phyloP scores from a whole-genome alignment of 2,797 vertebrate species.

The Aratinga solstitialis region DNA sequence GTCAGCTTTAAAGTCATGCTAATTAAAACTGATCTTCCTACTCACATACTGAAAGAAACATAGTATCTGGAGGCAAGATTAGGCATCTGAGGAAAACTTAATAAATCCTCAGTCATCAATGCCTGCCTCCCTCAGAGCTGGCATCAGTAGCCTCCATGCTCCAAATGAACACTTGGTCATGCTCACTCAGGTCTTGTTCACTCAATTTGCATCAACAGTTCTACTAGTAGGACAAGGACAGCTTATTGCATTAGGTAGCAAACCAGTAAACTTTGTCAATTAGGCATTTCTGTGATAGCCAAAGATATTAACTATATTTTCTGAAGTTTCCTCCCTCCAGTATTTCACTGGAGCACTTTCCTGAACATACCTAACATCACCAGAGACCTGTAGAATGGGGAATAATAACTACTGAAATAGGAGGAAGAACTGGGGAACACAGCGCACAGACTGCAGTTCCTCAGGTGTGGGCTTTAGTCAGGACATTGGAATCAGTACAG shows the following conservation, averaged over 20 bases:
- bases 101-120: background rate
- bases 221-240: background rate
- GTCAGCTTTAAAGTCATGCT: background rate
- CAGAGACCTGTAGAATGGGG: background rate
- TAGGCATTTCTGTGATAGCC: background rate
- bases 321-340: background rate
- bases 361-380: background rate
- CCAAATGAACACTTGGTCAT: background rate
- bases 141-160: background rate
- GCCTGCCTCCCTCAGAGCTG: background rate
- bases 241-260: background rate
- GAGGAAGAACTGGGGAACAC: background rate
- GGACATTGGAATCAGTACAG: background rate
- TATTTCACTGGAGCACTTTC: background rate
- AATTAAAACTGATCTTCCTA: background rate
- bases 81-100: background rate
- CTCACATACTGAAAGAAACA: background rate
- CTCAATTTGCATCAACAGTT: background rate
- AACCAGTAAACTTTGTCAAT: background rate
- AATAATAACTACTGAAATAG: background rate
- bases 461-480: background rate
- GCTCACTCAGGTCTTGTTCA: background rate
- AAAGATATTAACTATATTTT: background rate
- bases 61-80: background rate
- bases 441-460: accelerated